A percentile compares a stretch with the other conserved stretches of the same genome.
Conservation (phyloP, 1,140 invertebrate genomes). For the Sitophilus oryzae region DNA sequence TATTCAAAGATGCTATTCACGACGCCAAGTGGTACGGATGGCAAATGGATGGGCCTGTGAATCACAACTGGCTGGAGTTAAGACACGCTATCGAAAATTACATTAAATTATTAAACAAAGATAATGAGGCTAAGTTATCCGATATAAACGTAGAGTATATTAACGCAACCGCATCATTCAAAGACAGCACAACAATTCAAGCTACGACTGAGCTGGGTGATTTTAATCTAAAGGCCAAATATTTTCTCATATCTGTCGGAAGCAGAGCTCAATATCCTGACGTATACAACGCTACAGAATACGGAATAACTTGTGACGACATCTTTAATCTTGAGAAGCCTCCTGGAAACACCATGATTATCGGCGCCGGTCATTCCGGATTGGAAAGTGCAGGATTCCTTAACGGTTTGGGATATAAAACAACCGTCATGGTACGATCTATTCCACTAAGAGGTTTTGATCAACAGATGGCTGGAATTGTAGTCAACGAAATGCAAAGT, state of each 20-base stretch:
- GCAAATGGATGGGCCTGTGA: conserved; percentile 62
- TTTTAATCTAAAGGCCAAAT: conserved; percentile 69
- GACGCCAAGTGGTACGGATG: conserved; percentile 77
- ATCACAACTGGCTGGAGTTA: conserved; percentile 66
- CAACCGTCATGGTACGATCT: conserved; percentile 88
- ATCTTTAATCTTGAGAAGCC: conserved; percentile 82
- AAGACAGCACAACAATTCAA: conserved; percentile 70
- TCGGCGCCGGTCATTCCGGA: conserved; percentile 90
- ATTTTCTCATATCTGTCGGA: conserved; percentile 90
- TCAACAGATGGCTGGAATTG: conserved; percentile 87
- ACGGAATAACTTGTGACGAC: conserved; percentile 93
- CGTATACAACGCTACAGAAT: conserved; percentile 82
- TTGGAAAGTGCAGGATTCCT: conserved; percentile 96
- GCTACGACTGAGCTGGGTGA: conserved; percentile 72
- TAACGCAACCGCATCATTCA: conserved; percentile 81
- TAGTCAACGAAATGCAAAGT: conserved; percentile 78
- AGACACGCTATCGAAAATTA: conserved; percentile 73
- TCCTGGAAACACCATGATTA: conserved; percentile 89
- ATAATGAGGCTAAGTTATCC: conserved; percentile 76
- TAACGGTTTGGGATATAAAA: conserved; percentile 80
- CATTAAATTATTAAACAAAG: conserved; percentile 86
- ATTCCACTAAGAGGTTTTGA: conserved; percentile 93
- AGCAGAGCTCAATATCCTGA: conserved; percentile 80
- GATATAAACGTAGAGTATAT: conserved; percentile 82
- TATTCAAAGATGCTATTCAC: conserved; percentile 76